Percentiles rank a stretch among this genome's conserved stretches.
Conservation (phyloP, 2,888 invertebrate genomes). For the Harpagoxenus sublaevis region DNA sequence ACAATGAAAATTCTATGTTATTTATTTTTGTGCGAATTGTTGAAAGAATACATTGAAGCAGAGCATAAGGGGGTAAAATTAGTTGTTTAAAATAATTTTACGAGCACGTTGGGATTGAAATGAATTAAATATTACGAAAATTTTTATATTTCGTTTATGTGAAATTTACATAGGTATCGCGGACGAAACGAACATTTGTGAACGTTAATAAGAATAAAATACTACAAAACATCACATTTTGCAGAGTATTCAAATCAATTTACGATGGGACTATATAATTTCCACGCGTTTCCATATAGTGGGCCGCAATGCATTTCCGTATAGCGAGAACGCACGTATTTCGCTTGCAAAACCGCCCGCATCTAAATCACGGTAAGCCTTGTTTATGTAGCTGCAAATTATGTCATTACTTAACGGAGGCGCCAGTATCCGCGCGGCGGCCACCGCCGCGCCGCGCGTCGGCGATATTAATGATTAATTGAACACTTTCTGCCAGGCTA, state of each 20-base stretch:
- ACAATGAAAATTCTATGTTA: not conserved
- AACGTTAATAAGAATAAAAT: not conserved
- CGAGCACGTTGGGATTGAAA: not conserved
- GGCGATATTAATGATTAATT: constrained; percentile 71
- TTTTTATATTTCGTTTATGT: not conserved
- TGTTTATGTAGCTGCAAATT: constrained; percentile 83
- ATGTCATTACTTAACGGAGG: constrained; percentile 79
- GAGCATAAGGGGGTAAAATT: not conserved
- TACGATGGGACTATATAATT: constrained; percentile 29
- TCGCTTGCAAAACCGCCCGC: constrained; percentile 67
- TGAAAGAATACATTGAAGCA: not conserved
- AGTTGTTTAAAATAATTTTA: constrained; percentile 9
- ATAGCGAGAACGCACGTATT: constrained; percentile 37
- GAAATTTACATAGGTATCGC: not conserved
- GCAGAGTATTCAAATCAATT: constrained; percentile 24
- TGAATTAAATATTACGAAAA: not conserved
- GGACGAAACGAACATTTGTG: not conserved
- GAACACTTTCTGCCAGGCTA: constrained; percentile 40
- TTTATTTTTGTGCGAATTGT: not conserved
- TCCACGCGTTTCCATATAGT: constrained; percentile 17
- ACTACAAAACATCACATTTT: not conserved
- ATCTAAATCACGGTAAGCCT: constrained; percentile 82
- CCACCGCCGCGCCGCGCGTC: not conserved
- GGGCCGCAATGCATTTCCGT: constrained; percentile 23
- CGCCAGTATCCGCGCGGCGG: constrained; percentile 26